Percentiles rank a stretch among this genome's conserved stretches.
phyloP scores from a whole-genome alignment of 2,797 vertebrate genomes.

The Catharus ustulatus region DNA sequence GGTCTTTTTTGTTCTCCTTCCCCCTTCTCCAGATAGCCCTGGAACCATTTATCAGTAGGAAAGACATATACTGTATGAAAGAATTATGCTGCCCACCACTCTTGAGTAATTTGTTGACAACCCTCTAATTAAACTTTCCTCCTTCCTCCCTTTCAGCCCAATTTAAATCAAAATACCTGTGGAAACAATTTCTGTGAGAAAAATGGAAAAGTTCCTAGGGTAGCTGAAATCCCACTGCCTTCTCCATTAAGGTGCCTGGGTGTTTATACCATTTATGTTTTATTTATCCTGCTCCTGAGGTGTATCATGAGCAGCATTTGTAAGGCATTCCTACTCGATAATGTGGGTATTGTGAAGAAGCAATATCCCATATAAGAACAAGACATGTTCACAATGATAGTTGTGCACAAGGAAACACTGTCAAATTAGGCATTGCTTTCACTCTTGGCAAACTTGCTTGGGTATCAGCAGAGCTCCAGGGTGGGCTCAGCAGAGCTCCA shows the following conservation, averaged over 20 bases:
- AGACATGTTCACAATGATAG: neutral
- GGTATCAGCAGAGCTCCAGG: neutral
- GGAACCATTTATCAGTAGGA: neutral
- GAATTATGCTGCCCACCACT: slow-evolving; percentile 26
- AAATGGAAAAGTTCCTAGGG: slow-evolving; percentile 53
- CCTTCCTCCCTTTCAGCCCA: slow-evolving; percentile 33
- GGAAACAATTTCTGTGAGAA: slow-evolving; percentile 69
- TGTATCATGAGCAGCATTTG: slow-evolving; percentile 21
- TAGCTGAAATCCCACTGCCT: neutral
- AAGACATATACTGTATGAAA: neutral
- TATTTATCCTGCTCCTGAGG: slow-evolving; percentile 8
- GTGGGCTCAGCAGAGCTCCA: neutral
- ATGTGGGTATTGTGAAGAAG: neutral
- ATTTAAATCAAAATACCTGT: slow-evolving; percentile 69
- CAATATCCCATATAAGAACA: neutral
- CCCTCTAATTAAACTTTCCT: slow-evolving; percentile 62
- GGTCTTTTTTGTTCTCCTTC: neutral
- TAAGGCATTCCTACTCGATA: neutral
- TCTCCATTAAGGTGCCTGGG: neutral
- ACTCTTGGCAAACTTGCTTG: accelerated
- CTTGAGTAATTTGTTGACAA: slow-evolving; percentile 53
- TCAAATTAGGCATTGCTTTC: neutral
- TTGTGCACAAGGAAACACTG: neutral
- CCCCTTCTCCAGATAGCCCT: accelerated
- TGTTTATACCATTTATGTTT: slow-evolving; percentile 13